Percentiles rank a stretch among this genome's conserved stretches.
Evolutionary conservation across 1,140 invertebrate genomes (phyloP).

Genomic region (Drosophila sp.): DNA sequence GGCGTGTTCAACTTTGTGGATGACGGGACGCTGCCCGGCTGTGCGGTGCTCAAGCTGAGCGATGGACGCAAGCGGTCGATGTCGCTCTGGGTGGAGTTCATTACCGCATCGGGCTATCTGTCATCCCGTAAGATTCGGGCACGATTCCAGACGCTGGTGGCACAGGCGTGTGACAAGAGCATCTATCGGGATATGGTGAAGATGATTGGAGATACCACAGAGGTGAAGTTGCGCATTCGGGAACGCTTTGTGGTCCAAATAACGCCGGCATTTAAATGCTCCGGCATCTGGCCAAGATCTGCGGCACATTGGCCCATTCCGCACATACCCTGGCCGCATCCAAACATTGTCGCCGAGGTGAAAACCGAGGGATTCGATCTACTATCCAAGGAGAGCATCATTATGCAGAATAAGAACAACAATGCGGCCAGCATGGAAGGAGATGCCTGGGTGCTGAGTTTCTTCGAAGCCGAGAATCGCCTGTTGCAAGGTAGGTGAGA

Average conservation of each 20-base stretch:
- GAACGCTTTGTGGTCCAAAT: constrained; percentile 96
- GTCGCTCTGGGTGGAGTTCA: constrained; percentile 99
- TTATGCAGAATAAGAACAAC: constrained; percentile 92
- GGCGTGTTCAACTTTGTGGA: constrained; percentile 99
- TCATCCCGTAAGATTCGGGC: constrained; percentile 97
- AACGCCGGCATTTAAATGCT: constrained; percentile 97
- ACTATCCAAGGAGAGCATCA: constrained; percentile 92
- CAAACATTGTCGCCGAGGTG: constrained; percentile 94
- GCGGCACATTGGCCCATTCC: constrained; percentile 97
- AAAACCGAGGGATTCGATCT: constrained; percentile 97
- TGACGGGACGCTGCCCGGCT: constrained; percentile 97
- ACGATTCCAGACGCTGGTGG: constrained; percentile 96
- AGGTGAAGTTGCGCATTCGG: constrained; percentile 94
- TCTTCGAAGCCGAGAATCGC: constrained; percentile 94
- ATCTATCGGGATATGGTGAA: constrained; percentile 96
- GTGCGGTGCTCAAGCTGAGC: constrained; percentile 97
- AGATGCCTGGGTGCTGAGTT: constrained; percentile 96
- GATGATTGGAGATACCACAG: constrained; percentile 96
- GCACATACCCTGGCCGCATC: constrained; percentile 95
- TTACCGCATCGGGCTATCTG: constrained; percentile 97
- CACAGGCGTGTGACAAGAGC: constrained; percentile 97
- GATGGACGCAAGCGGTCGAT: constrained; percentile 98
- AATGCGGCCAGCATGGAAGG: constrained; percentile 92
- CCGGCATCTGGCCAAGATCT: constrained; percentile 96
- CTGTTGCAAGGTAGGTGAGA: constrained; percentile 88